A percentile compares a stretch with the other conserved stretches of the same genome.
Conservation (phyloP, 2,888 invertebrate genomes). For the Ectemnius continuus region DNA sequence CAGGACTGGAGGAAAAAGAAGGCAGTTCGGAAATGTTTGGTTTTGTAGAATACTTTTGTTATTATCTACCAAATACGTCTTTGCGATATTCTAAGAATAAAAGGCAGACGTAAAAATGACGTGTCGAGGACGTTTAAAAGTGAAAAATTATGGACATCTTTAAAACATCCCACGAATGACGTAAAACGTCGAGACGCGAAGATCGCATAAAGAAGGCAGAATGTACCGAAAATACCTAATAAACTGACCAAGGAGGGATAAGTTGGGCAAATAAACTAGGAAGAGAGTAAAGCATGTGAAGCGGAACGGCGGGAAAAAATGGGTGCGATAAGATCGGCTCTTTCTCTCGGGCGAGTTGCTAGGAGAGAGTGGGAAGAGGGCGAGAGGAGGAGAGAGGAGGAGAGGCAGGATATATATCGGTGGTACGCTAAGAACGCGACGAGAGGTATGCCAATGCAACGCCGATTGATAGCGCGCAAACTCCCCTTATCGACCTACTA, state of each 20-base stretch:
- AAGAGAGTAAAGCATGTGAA: constrained; percentile 26
- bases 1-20: background rate
- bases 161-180: no score
- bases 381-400: background rate
- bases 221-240: no score
- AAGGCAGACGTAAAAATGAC: no score
- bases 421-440: constrained; percentile 56
- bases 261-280: background rate
- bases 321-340: constrained; percentile 48
- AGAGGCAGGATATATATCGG: constrained; percentile 37
- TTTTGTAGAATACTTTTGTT: no score
- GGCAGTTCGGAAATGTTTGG: no score
- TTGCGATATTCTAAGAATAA: no score
- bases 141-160: no score
- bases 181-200: no score
- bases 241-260: background rate
- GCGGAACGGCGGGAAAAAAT: constrained; percentile 35
- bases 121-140: no score
- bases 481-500: constrained; percentile 48
- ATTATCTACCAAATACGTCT: no score
- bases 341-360: background rate
- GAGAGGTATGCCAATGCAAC: constrained; percentile 54
- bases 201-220: no score
- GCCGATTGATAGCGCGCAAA: constrained; percentile 55
- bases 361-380: constrained; percentile 12